A percentile compares a stretch with the other conserved stretches of the same genome.
Conservation (phyloP, 2,797 vertebrate genomes). For the Astyanax mexicanus region DNA sequence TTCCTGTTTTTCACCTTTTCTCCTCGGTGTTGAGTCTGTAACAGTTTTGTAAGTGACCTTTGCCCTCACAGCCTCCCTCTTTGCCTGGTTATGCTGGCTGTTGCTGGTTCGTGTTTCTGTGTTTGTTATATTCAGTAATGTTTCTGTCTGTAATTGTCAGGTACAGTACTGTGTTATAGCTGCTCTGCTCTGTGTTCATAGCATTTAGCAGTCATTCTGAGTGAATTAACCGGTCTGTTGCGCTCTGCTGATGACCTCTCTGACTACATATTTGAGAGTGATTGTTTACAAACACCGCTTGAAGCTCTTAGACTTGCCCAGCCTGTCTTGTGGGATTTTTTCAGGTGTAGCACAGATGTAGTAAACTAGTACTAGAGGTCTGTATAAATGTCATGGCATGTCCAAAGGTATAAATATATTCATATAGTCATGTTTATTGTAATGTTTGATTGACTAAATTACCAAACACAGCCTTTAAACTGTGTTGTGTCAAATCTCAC, state of each 20-base stretch:
- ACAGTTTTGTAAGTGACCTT: not conserved
- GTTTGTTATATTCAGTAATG: not conserved
- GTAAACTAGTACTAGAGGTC: not conserved
- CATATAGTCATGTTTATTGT: not conserved
- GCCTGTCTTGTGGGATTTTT: slow-evolving; percentile 12
- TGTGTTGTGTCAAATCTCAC: too few species aligned
- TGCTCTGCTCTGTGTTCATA: not conserved
- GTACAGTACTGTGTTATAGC: not conserved
- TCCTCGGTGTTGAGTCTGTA: slow-evolving; percentile 23
- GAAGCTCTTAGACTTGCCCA: not conserved
- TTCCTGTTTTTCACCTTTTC: slow-evolving; percentile 47
- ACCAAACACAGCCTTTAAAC: not conserved
- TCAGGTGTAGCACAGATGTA: not conserved
- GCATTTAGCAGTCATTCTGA: not conserved
- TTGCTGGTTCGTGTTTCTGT: not conserved
- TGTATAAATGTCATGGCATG: not conserved
- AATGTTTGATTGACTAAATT: too few species aligned
- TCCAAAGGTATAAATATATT: not conserved
- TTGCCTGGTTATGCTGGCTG: slow-evolving; percentile 4
- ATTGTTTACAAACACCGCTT: not conserved
- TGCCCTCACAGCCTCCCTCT: not conserved
- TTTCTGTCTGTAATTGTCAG: not conserved
- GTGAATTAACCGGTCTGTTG: not conserved
- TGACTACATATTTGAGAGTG: not conserved
- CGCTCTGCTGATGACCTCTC: not conserved